Conservation (phyloP, 2,113 vertebrate genomes). For the Lanius ludovicianus region DNA sequence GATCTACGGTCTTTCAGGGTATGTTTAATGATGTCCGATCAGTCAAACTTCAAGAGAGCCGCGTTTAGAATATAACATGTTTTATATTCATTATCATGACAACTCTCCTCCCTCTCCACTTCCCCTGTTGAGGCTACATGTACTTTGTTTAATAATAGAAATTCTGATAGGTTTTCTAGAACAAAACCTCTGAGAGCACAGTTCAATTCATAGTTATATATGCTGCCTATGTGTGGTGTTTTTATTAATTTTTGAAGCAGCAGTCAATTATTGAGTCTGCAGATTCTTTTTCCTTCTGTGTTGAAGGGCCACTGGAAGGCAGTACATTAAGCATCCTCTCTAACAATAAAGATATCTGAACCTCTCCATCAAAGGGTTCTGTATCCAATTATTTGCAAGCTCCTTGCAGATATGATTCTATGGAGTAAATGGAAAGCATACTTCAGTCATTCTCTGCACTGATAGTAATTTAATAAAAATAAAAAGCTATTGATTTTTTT, state of each 20-base stretch:
- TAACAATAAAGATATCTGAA: conserved; percentile 30
- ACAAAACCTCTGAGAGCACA: neutral
- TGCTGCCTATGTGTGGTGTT: neutral
- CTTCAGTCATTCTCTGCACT: conserved; percentile 15
- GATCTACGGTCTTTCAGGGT: neutral
- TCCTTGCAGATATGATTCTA: conserved; percentile 28
- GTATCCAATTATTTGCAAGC: conserved; percentile 39
- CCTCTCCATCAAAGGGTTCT: neutral
- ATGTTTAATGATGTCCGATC: neutral
- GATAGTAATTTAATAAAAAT: conserved; percentile 63
- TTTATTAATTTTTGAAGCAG: conserved; percentile 42
- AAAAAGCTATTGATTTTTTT: conserved; percentile 54
- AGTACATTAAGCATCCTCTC: neutral
- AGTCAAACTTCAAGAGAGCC: neutral
- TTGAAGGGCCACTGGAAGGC: conserved; percentile 7
- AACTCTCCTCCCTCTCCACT: neutral
- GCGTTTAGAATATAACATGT: neutral
- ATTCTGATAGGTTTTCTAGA: conserved; percentile 18
- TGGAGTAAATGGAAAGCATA: conserved; percentile 31
- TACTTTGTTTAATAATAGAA: conserved; percentile 9
- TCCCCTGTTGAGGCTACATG: neutral
- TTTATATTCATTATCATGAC: neutral
- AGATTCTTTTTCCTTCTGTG: neutral
- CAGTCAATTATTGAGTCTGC: conserved; percentile 31
- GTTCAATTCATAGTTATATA: conserved; percentile 20